Conservation (phyloP, 2,888 invertebrate genomes). For the Dolichomitus sp. region DNA sequence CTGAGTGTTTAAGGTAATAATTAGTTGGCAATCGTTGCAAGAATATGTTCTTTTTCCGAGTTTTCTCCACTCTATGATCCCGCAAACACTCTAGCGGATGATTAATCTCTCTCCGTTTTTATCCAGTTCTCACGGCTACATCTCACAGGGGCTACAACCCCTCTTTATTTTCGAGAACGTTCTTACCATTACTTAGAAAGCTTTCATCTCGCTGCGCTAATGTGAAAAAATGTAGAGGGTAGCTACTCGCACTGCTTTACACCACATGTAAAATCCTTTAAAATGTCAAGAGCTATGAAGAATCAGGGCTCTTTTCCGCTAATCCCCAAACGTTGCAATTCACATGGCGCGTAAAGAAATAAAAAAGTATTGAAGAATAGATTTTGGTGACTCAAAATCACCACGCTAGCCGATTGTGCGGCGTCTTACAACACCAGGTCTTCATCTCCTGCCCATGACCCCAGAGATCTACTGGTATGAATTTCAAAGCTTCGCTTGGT, state of each 20-base stretch:
- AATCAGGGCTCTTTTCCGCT: conserved; percentile 27
- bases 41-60: conserved; percentile 6
- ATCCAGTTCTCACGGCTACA: not conserved
- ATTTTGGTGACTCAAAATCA: conserved; percentile 46
- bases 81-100: not conserved
- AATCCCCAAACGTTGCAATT: conserved; percentile 12
- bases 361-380: conserved; percentile 41
- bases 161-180: conserved; percentile 33
- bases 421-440: conserved; percentile 24
- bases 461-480: conserved; percentile 67
- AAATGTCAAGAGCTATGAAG: conserved; percentile 26
- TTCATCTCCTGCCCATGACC: not conserved
- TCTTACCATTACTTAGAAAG: conserved; percentile 17
- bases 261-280: not conserved
- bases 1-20: conserved; percentile 33
- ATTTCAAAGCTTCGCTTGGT: conserved; percentile 70
- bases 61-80: conserved; percentile 7
- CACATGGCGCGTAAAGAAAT: conserved; percentile 1
- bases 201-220: conserved; percentile 17
- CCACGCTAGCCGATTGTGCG: conserved; percentile 40
- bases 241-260: not conserved
- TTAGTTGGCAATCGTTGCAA: conserved; percentile 30
- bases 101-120: conserved; percentile 13
- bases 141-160: not conserved
- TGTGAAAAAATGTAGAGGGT: conserved; percentile 3